phyloP scores from a whole-genome alignment of 2,113 vertebrate genomes.

The Trematomus loennbergii region DNA sequence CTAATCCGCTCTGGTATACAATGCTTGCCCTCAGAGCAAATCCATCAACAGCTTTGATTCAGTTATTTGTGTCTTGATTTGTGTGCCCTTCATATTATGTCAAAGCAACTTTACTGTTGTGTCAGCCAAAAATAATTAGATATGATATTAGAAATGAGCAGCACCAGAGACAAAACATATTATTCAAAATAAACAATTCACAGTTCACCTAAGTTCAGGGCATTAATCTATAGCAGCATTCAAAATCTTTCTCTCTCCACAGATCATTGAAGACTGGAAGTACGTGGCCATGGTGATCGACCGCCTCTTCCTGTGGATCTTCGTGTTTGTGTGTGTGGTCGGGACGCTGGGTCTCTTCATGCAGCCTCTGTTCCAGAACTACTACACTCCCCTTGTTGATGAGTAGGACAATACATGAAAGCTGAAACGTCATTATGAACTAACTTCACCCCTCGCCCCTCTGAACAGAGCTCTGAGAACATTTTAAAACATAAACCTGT shows the following conservation, averaged over 20 bases:
- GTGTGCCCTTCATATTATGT: background rate
- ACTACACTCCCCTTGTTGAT: constrained; percentile 79
- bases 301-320: constrained; percentile 86
- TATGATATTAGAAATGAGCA: background rate
- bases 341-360: constrained; percentile 86
- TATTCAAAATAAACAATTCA: background rate
- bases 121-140: background rate
- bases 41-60: background rate
- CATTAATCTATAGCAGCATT: background rate
- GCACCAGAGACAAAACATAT: background rate
- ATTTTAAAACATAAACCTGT: constrained; percentile 40
- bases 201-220: background rate
- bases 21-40: too few species aligned
- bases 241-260: constrained; percentile 31
- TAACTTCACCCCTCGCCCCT: background rate
- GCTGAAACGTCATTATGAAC: constrained; percentile 42
- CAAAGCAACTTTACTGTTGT: background rate
- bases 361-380: constrained; percentile 86
- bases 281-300: constrained; percentile 88
- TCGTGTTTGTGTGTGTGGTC: constrained; percentile 84
- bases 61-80: background rate
- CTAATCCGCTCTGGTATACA: too few species aligned
- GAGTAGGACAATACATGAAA: constrained; percentile 68
- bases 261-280: constrained; percentile 87
- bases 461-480: constrained; percentile 46